Conservation (phyloP, 2,888 invertebrate genomes). For the Lasioglossum oenotherae region DNA sequence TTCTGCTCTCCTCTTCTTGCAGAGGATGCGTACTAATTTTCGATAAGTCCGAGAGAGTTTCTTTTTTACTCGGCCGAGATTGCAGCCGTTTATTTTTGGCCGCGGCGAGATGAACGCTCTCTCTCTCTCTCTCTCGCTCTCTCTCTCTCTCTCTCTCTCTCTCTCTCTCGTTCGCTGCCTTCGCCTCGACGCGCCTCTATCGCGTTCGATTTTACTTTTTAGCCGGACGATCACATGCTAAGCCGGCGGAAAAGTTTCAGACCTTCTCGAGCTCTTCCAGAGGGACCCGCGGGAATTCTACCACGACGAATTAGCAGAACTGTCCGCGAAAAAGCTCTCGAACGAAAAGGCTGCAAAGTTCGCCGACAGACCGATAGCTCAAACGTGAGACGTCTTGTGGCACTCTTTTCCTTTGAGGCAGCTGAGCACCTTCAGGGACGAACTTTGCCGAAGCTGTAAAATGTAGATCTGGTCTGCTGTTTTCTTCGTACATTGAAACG, state of each 20-base stretch:
- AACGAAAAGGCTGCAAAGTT: neutral
- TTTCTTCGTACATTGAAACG: too few species aligned
- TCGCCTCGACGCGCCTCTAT: neutral
- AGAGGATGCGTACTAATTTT: constrained; percentile 1
- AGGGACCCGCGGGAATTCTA: neutral
- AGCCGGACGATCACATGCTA: neutral
- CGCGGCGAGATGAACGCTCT: neutral
- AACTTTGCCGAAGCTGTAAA: too few species aligned
- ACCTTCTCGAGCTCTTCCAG: neutral
- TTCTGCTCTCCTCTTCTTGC: neutral
- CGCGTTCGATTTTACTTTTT: constrained; percentile 1
- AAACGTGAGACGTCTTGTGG: neutral
- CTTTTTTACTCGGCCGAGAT: neutral
- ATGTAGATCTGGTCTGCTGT: too few species aligned
- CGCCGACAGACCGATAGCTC: neutral
- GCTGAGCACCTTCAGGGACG: neutral
- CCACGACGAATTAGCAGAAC: neutral
- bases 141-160: neutral
- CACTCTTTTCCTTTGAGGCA: neutral
- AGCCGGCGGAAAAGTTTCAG: neutral
- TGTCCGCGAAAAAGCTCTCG: neutral
- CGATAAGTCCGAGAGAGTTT: neutral
- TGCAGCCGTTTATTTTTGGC: constrained; percentile 5
- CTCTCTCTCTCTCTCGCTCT: neutral
- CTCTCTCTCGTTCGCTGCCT: neutral